Base-by-base conservation (phyloP, 1,140 invertebrate species). In the Papilio dardanus region DNA sequence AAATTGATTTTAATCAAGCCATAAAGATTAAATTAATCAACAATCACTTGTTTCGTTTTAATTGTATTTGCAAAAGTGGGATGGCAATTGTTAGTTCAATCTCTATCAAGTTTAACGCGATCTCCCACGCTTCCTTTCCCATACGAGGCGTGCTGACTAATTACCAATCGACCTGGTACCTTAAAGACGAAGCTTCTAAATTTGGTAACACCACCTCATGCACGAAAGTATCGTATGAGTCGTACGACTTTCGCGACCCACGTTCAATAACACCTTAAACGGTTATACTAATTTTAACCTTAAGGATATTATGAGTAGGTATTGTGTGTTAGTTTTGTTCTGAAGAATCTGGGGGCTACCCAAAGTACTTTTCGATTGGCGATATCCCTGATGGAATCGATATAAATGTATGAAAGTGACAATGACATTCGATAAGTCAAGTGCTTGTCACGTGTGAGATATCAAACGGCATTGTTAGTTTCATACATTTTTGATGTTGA, bases 151-250 rank as follows among this genome's bases (percentile, higher is more conserved):
- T n/a, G 31, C 67, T 69, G 67, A 69, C 33, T 69, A 69, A 69
- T 69, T 69, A 69, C 67, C 19, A n/a, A n/a, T n/a, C 28, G 5
- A 40, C 66, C 14, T 2, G 33, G 66, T 68, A 37, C 33, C 67
- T 40, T 69, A 16, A 12, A 33, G 65, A n/a, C n/a, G n/a, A 40
- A 42, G 33, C 35, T 21, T 21, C 67, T 69, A 69, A 69, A 69
- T 69, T 69, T 69, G 67, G 67, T 69, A 69, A 69, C 67, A 69
- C 30, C 31, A 67, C 33, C 10, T 42, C 19, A 69, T 35, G 67
- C 21, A 16, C 35, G 67, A 69, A 42, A 69, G 67, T 69, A 69
- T 69, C 12, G 67, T 35, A 24, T 69, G 67, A 69, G 19, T 69
- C 33, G 67, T 8, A 12, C 37, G n/a, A 37, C 33, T 69, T 24